These are phyloP conservation scores for Zaprionus tsacasi DNA, from an alignment of 1,140 invertebrate species.

Conservation along the genomic window DNA sequence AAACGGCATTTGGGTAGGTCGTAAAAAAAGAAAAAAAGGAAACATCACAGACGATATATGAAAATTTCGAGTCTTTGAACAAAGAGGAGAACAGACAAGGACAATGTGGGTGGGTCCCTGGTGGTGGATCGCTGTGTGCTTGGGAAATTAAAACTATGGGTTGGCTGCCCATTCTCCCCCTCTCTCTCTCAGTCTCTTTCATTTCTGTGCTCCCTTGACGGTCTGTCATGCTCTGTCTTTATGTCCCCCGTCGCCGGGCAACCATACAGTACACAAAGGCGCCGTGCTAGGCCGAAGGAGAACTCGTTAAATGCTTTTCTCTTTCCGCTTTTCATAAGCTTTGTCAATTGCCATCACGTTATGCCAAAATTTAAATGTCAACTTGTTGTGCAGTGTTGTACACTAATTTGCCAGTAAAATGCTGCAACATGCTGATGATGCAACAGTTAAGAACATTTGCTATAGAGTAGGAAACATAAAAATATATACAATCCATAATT, in stretches of 20 bases:
- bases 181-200: not conserved
- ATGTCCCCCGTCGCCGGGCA: slow-evolving; percentile 24
- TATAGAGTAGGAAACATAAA: not conserved
- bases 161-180: not conserved
- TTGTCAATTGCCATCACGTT: not conserved
- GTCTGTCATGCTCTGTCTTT: slow-evolving; percentile 8
- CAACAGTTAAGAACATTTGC: not conserved
- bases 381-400: slow-evolving; percentile 19
- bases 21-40: slow-evolving; percentile 50
- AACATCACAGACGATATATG: slow-evolving; percentile 21
- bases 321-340: slow-evolving; percentile 27
- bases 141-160: slow-evolving; percentile 69
- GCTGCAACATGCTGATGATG: slow-evolving; percentile 1
- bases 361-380: slow-evolving; percentile 28
- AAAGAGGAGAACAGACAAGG: slow-evolving; percentile 21
- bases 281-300: slow-evolving; percentile 12
- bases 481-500: not conserved
- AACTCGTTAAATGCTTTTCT: slow-evolving; percentile 39
- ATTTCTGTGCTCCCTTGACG: not conserved
- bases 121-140: slow-evolving; percentile 13
- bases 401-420: slow-evolving; percentile 2
- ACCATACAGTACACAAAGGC: slow-evolving; percentile 38
- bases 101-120: slow-evolving; percentile 28
- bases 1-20: slow-evolving; percentile 47
- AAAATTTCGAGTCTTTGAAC: slow-evolving; percentile 4